Evolutionary conservation across 2,113 vertebrate species (phyloP).

Genomic region (Embiotoca jacksoni): DNA sequence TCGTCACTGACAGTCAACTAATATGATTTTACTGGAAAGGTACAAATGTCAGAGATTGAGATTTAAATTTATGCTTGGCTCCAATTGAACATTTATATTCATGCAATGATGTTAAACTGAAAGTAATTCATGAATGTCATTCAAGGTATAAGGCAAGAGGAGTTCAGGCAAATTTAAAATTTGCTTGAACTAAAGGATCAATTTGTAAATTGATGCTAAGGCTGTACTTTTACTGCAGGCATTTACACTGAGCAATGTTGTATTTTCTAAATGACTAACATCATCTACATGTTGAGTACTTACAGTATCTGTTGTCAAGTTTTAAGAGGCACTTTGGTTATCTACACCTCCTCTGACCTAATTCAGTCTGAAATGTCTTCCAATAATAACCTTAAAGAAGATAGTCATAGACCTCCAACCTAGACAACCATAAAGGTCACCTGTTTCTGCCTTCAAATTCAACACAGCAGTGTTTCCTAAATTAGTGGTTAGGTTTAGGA

Average conservation of each 20-base stretch:
- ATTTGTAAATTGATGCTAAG: conserved; percentile 5
- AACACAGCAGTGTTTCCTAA: too few relatives aligned
- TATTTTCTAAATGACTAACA: background rate
- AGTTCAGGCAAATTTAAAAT: conserved; percentile 1
- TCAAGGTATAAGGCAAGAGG: background rate
- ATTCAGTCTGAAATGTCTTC: background rate
- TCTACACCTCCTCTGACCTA: background rate
- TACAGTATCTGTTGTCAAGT: background rate
- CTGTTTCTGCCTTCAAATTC: too few relatives aligned
- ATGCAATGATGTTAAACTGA: background rate
- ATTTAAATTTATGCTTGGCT: background rate
- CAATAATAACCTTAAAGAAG: background rate
- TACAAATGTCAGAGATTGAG: background rate
- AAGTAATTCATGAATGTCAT: background rate
- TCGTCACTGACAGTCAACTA: conserved; percentile 11
- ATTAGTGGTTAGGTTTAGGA: too few relatives aligned
- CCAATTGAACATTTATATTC: background rate
- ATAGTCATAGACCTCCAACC: background rate
- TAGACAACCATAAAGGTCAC: too few relatives aligned
- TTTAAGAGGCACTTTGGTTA: background rate
- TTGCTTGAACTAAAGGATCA: conserved; percentile 1
- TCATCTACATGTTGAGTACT: background rate
- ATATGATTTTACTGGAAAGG: conserved; percentile 2
- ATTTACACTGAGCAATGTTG: background rate
- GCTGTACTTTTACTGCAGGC: conserved; percentile 4